Conservation (phyloP, 2,113 vertebrate genomes). For the Ptilonorhynchus violaceus region DNA sequence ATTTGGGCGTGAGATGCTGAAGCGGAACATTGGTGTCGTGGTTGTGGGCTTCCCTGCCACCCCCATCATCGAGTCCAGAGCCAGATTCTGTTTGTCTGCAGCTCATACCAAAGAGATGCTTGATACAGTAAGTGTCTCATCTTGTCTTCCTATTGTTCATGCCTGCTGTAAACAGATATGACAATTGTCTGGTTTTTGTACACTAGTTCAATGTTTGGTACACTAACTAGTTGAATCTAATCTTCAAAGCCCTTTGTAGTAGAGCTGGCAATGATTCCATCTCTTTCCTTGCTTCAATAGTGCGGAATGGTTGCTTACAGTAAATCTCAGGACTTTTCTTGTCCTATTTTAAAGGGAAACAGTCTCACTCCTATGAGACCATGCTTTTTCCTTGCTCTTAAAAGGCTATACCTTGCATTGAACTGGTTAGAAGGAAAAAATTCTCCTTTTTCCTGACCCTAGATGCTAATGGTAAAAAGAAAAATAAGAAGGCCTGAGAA, state of each 20-base stretch:
- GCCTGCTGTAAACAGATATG: not conserved
- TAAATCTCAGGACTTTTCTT: not conserved
- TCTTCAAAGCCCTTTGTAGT: not conserved
- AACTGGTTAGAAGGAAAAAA: not conserved
- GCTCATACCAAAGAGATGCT: constrained; percentile 94
- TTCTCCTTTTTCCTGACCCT: not conserved
- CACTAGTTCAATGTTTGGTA: not conserved
- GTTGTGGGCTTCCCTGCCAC: constrained; percentile 97
- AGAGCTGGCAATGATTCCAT: not conserved
- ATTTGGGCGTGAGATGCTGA: constrained; percentile 95
- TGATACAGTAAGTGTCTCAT: constrained; percentile 81
- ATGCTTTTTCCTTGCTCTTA: not conserved
- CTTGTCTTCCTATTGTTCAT: not conserved
- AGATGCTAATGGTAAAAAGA: not conserved
- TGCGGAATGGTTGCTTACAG: not conserved
- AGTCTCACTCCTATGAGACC: not conserved
- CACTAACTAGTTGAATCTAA: not conserved
- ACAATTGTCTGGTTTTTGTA: not conserved
- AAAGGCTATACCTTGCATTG: not conserved
- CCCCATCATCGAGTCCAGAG: constrained; percentile 96
- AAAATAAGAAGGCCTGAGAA: not conserved
- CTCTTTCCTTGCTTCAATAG: not conserved
- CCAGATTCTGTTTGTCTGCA: constrained; percentile 93
- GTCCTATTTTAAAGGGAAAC: not conserved
- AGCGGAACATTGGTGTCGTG: constrained; percentile 92